A percentile compares a stretch with the other conserved stretches of the same genome.
These are phyloP conservation scores for Lordiphosa clarofinis DNA, from an alignment of 1,140 invertebrate genomes.

Conservation along the genomic window DNA sequence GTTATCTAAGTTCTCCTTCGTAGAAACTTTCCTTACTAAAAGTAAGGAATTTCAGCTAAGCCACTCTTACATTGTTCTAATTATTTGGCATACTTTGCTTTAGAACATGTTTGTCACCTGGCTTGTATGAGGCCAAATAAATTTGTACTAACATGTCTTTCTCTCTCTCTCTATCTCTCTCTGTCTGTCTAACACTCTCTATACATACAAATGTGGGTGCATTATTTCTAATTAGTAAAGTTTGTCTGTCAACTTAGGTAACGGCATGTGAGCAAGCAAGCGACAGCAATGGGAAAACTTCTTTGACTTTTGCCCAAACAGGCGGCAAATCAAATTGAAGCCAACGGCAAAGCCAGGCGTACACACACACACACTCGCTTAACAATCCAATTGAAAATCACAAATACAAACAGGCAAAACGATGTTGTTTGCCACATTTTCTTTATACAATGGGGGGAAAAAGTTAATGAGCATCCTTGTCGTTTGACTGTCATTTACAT, in stretches of 20 bases:
- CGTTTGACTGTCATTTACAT: neutral
- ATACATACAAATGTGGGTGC: conserved; percentile 38
- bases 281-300: conserved; percentile 54
- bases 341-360: conserved; percentile 36
- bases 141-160: no score
- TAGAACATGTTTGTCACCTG: conserved; percentile 27
- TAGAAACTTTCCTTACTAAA: no score
- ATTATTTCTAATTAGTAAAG: conserved; percentile 78
- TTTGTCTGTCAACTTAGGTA: conserved; percentile 54
- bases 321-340: conserved; percentile 60
- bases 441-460: conserved; percentile 29
- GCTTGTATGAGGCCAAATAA: conserved; percentile 2
- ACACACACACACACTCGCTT: neutral
- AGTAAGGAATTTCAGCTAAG: no score
- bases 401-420: conserved; percentile 32
- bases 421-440: conserved; percentile 12
- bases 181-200: neutral
- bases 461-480: conserved; percentile 42
- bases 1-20: no score
- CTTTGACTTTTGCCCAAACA: conserved; percentile 58
- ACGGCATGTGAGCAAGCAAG: conserved; percentile 21
- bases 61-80: no score
- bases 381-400: conserved; percentile 50
- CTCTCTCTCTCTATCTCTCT: no score
- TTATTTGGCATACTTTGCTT: no score